Conservation (phyloP, 2,888 invertebrate species). For the Leucozona laternaria region DNA sequence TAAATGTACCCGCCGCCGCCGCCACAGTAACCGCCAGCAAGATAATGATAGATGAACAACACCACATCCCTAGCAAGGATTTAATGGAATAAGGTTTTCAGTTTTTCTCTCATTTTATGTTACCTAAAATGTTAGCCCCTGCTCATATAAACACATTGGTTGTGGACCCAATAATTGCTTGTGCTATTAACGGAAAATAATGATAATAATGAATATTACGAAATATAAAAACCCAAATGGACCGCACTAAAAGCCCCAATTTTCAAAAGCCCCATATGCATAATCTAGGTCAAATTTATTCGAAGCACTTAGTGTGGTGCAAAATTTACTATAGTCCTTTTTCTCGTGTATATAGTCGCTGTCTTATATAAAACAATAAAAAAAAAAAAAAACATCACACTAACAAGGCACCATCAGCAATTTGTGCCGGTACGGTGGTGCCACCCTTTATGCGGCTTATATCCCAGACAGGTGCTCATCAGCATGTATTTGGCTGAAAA, state of each 20-base stretch:
- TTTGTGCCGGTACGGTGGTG: neutral
- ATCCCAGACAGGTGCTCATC: slow-evolving; percentile 33
- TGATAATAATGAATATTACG: slow-evolving; percentile 51
- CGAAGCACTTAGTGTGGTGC: slow-evolving; percentile 56
- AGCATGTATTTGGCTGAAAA: slow-evolving; percentile 11
- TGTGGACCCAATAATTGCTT: slow-evolving; percentile 9
- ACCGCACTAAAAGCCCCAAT: slow-evolving; percentile 66
- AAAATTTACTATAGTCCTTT: slow-evolving; percentile 32
- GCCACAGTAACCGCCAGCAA: slow-evolving; percentile 39
- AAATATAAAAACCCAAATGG: slow-evolving; percentile 65
- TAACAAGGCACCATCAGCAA: slow-evolving; percentile 54
- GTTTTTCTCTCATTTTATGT: neutral
- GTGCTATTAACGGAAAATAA: slow-evolving; percentile 63
- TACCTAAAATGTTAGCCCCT: slow-evolving; percentile 47
- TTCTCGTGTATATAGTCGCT: neutral
- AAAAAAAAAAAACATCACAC: slow-evolving; percentile 58
- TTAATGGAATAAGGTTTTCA: slow-evolving; percentile 52
- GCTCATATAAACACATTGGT: slow-evolving; percentile 1
- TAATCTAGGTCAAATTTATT: slow-evolving; percentile 67
- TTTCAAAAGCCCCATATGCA: slow-evolving; percentile 36
- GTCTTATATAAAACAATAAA: slow-evolving; percentile 59
- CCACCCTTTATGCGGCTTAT: neutral
- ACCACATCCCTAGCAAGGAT: slow-evolving; percentile 20
- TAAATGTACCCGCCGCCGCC: slow-evolving; percentile 48
- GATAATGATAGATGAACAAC: slow-evolving; percentile 67